phyloP scores from a whole-genome alignment of 1,140 invertebrate species.

The Cherax destructor region DNA sequence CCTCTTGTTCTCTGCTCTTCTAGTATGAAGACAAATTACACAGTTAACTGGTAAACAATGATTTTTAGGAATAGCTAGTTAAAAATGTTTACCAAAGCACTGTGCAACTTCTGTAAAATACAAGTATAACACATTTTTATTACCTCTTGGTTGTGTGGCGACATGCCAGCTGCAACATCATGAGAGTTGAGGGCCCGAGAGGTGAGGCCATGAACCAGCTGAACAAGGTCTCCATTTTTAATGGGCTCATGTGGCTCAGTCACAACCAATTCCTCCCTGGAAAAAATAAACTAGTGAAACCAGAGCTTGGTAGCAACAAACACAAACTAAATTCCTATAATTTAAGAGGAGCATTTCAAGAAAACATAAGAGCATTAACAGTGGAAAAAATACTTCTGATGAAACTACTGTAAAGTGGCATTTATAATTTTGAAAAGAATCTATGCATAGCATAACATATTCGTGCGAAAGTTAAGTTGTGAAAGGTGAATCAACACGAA shows the following conservation, averaged over 20 bases:
- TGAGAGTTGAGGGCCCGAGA: slow-evolving; percentile 94
- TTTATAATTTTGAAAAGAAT: too few relatives aligned
- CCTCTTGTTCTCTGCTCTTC: too few relatives aligned
- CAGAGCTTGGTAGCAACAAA: neutral
- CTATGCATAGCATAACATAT: too few relatives aligned
- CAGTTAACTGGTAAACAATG: too few relatives aligned
- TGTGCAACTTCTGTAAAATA: too few relatives aligned
- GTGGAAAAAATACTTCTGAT: neutral
- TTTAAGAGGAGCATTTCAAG: neutral
- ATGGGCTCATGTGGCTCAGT: slow-evolving; percentile 86
- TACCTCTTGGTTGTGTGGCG: slow-evolving; percentile 88
- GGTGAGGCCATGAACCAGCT: slow-evolving; percentile 95
- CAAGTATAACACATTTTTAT: too few relatives aligned
- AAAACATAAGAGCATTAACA: neutral
- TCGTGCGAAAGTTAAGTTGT: too few relatives aligned
- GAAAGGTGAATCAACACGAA: too few relatives aligned
- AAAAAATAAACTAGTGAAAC: neutral
- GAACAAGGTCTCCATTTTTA: slow-evolving; percentile 92
- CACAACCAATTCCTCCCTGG: slow-evolving; percentile 85
- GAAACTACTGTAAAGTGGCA: neutral
- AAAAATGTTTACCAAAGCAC: too few relatives aligned
- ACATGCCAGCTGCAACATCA: slow-evolving; percentile 96
- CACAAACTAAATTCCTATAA: too few relatives aligned
- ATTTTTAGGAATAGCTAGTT: too few relatives aligned
- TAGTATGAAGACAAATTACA: too few relatives aligned